Base-by-base conservation (phyloP, 2,888 invertebrate species). In the Acleris laterana region DNA sequence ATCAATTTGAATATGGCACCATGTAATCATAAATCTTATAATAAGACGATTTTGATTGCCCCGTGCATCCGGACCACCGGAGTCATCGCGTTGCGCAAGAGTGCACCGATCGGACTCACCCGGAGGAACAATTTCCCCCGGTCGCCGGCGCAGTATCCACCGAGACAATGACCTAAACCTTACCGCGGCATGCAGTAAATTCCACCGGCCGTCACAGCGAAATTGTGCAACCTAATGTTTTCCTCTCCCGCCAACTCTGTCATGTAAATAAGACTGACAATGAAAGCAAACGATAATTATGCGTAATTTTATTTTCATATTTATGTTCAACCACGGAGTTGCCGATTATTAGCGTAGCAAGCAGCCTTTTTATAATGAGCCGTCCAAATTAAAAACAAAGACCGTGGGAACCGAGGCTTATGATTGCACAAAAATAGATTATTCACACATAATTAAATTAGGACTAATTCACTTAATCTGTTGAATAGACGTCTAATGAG, bases 381-480 rank as follows among this genome's bases (percentile, higher is more conserved):
- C 42, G 56, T 22, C 42, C 46, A 38, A 49, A 32, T 56, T 17
- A 16, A 55, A 53, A 65, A 61, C 60, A 65, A 65, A 56, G 22
- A 46, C 38, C 51, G 66, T 66, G 66, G 25, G 66, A 66, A 51
- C 46, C 46, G n/a, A 50, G 49, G 55, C 17, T 44, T 61, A 65
- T 55, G 56, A 61, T 66, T 62, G 66, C 61, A 56, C 58, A 63
- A 63, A 63, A 48, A 51, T 44, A 63, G n/a, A 20, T 20, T 50
- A 65, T 61, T 62, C 66, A 66, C 66, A 66, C 57, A 51, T 62
- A 48, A 62, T 61, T 62, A 57, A 62, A 57, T 62, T 61, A 51
- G 20, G 50, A 17, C 66, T 66, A 56, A 60, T 61, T 66, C 46
- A 57, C 46, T 52, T 46, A 51, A 13, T 49, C 56, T 28, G 22